Evolutionary conservation across 2,888 invertebrate species (phyloP), one percentile per base, ranked within the genome.

Genomic region (Brachylomia viminalis): DNA sequence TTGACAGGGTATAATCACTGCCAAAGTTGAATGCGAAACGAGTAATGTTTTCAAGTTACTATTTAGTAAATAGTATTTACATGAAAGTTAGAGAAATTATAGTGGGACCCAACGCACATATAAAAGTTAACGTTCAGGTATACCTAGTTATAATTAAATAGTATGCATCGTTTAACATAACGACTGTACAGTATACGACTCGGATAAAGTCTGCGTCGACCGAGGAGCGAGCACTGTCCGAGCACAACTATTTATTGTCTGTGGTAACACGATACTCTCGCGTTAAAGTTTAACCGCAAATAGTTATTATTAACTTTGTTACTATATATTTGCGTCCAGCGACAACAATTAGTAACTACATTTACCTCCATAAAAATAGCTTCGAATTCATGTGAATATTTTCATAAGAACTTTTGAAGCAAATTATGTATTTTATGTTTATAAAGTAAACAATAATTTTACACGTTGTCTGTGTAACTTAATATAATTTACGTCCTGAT

Each of bases 161-260:
- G 68, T 64, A 82, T 80, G 82, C 77, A 82, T 80, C 83, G 72
- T 86, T 83, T 81, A 81, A 73, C 66, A 69, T 78, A 70, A 87
- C 76, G 79, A 74, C 74, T 47, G 49, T 69, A 80, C 65, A 72
- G 56, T 75, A 71, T 42, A 76, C 77, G 27, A 49, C 52, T 65
- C 47, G 38, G 69, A 80, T 83, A 80, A 82, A 85, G 67, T 75
- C 54, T 64, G 58, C 10, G 42, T 38, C 38, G 38, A 45, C 47
- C 23, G 64, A 33, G 59, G 42, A 68, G 58, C 74, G 47, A 79
- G 72, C 68, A 61, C 68, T 65, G 64, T 68, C 72, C 73, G 73
- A 68, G 47, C 38, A 52, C 67, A n/a, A 71, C 64, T 49, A 69
- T 68, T 82, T 82, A 71, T 65, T 59, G 77, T 74, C 69, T 56